Percentiles rank a stretch among this genome's conserved stretches.
phyloP scores from a whole-genome alignment of 2,888 invertebrate species.

The Sycophila texana region DNA sequence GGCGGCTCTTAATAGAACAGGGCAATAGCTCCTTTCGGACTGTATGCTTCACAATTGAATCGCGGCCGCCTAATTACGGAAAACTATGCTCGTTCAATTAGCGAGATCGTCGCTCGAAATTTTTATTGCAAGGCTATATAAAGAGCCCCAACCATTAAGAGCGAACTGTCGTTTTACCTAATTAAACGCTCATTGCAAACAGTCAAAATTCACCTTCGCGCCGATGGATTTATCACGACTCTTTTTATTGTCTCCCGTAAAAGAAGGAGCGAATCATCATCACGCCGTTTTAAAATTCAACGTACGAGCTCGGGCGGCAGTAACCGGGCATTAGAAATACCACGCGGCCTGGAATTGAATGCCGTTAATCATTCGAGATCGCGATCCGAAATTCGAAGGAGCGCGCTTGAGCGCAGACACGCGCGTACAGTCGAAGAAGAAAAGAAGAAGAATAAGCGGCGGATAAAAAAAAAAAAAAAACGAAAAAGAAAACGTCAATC shows the following conservation, averaged over 20 bases:
- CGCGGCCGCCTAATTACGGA: too few species aligned
- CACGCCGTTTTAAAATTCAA: conserved; percentile 25
- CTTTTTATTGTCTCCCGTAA: not conserved
- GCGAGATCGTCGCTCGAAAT: not conserved
- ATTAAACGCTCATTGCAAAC: too few species aligned
- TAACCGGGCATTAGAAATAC: conserved; percentile 32
- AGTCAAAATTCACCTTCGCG: too few species aligned
- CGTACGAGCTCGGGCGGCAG: not conserved
- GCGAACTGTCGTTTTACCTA: too few species aligned
- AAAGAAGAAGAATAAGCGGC: not conserved
- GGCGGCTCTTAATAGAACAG: too few species aligned
- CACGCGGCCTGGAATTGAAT: conserved; percentile 14
- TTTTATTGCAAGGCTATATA: not conserved
- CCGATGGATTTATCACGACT: not conserved
- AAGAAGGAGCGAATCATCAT: not conserved
- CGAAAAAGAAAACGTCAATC: conserved; percentile 15
- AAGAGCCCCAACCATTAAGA: not conserved
- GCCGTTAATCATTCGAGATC: conserved; percentile 51
- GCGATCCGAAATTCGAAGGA: conserved; percentile 34
- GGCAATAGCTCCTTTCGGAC: not conserved
- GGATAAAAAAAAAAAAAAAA: too few species aligned
- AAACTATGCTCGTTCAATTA: too few species aligned
- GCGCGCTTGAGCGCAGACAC: conserved; percentile 27
- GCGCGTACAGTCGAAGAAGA: too few species aligned
- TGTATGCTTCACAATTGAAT: not conserved